Conservation (phyloP, 2,888 invertebrate genomes). For the Plutella xylostella region DNA sequence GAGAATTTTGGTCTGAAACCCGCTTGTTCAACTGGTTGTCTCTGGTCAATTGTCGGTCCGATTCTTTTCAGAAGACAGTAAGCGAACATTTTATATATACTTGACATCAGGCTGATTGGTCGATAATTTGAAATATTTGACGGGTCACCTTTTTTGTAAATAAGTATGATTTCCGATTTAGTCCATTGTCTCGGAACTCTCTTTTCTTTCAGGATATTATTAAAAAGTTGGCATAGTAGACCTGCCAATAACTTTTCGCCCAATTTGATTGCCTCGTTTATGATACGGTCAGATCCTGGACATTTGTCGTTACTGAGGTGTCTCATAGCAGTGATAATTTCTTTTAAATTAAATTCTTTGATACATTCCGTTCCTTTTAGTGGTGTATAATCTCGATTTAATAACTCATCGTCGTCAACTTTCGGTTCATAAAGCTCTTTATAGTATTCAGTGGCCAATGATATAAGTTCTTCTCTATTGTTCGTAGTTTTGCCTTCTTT, state of each 20-base stretch:
- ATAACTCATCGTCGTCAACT: no score
- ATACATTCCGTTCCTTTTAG: background rate
- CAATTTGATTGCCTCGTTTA: background rate
- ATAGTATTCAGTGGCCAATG: background rate
- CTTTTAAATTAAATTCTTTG: background rate
- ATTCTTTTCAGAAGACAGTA: background rate
- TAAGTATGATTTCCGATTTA: background rate
- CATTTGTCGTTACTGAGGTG: background rate
- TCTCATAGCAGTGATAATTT: background rate
- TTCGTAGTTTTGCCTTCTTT: background rate
- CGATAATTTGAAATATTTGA: background rate
- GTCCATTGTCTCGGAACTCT: background rate
- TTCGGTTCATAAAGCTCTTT: background rate
- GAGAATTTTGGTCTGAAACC: background rate
- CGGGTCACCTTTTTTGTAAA: background rate
- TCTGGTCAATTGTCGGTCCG: background rate
- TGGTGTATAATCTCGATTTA: background rate
- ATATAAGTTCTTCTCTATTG: background rate
- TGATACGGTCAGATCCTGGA: background rate
- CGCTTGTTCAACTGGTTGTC: background rate
- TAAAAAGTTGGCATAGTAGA: background rate
- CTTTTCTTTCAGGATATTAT: background rate
- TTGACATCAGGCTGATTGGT: constrained; percentile 1
- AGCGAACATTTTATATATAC: background rate
- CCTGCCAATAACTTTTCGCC: background rate